Percentiles rank a stretch among this genome's conserved stretches.
These are phyloP conservation scores for Symphodus melops DNA, from an alignment of 2,113 vertebrate genomes.

Conservation along the genomic window DNA sequence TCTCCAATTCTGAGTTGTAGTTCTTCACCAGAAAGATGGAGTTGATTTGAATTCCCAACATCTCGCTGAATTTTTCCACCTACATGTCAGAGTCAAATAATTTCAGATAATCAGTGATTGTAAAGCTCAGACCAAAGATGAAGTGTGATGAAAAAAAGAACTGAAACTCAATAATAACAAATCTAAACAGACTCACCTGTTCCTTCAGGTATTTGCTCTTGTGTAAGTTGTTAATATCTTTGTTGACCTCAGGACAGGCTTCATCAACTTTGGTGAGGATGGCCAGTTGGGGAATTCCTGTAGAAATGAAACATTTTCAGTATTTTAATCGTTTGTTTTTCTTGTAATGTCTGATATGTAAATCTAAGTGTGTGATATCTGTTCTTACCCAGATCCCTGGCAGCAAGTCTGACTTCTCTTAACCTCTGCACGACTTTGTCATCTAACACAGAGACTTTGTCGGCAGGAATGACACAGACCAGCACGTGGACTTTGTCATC, in stretches of 20 bases:
- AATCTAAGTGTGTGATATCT: not conserved
- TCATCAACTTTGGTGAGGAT: constrained; percentile 51
- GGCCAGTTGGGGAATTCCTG: constrained; percentile 49
- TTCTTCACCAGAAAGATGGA: constrained; percentile 60
- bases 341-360: not conserved
- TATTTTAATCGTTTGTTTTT: not conserved
- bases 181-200: not conserved
- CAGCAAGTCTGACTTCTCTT: constrained; percentile 23
- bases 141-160: not conserved
- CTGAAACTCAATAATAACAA: too few species aligned
- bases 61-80: fast-evolving
- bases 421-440: constrained; percentile 2
- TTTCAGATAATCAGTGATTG: too few species aligned
- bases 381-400: constrained; percentile 31
- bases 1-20: too few species aligned
- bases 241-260: not conserved
- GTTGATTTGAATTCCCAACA: constrained; percentile 5
- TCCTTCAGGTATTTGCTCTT: constrained; percentile 22
- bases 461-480: constrained; percentile 28
- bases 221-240: not conserved
- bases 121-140: too few species aligned
- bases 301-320: not conserved
- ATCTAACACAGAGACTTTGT: fast-evolving
- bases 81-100: not conserved
- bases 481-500: constrained; percentile 45